These are phyloP conservation scores for Streblospio benedicti DNA, from an alignment of 1,140 invertebrate species.

Conservation along the genomic window DNA sequence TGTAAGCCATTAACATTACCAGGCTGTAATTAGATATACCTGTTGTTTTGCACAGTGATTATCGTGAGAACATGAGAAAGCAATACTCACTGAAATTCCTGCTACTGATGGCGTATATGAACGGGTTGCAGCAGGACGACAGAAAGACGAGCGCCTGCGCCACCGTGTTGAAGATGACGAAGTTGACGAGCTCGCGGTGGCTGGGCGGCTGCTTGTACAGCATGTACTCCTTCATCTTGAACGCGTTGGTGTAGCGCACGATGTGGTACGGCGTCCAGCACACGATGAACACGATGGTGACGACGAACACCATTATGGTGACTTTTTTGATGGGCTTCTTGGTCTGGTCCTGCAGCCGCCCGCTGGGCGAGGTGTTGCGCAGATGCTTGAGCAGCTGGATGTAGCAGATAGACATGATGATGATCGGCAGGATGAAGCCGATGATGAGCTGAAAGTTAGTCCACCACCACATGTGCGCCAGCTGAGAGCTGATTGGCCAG, in stretches of 20 bases:
- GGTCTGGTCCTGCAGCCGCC: not conserved
- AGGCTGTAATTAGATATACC: no score
- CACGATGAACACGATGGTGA: conserved; percentile 5
- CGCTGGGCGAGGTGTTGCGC: not conserved
- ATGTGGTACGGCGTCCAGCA: conserved; percentile 2
- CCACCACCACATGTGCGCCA: conserved; percentile 5
- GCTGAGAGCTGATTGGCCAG: not conserved
- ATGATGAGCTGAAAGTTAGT: conserved; percentile 8
- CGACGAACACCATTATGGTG: conserved; percentile 5
- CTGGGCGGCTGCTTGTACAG: not conserved
- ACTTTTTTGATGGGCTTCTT: not conserved
- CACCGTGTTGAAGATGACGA: conserved; percentile 5
- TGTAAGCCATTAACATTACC: no score
- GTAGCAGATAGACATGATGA: conserved; percentile 6
- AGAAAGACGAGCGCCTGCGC: not conserved
- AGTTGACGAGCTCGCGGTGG: not conserved
- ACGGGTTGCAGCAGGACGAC: conserved; percentile 4
- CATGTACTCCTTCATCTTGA: not conserved
- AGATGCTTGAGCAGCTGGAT: not conserved
- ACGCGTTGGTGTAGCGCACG: not conserved
- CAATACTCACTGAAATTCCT: not conserved
- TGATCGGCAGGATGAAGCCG: conserved; percentile 3
- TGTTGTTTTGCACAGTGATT: no score
- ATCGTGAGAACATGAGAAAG: no score
- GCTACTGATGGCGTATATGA: conserved; percentile 5